These are phyloP conservation scores for Acromyrmex heyeri DNA, from an alignment of 1,140 invertebrate genomes.

Conservation along the genomic window DNA sequence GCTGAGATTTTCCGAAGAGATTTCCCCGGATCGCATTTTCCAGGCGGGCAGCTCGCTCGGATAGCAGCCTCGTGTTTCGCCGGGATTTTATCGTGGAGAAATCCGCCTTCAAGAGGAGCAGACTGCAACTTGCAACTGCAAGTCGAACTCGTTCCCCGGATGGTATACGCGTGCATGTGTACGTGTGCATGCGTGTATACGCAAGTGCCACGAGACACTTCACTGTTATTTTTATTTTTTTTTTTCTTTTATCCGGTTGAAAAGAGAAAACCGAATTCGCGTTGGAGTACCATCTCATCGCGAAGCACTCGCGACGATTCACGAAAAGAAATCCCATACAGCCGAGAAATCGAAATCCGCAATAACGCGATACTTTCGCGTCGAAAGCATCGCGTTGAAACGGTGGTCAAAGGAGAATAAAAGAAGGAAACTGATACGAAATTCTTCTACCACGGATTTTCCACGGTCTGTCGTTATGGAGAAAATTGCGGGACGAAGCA, in stretches of 20 bases:
- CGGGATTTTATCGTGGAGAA: conserved; percentile 70
- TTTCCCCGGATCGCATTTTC: conserved; percentile 73
- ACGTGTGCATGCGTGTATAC: not conserved
- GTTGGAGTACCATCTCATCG: not conserved
- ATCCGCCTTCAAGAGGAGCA: conserved; percentile 61
- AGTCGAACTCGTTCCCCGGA: not conserved
- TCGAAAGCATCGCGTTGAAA: not conserved
- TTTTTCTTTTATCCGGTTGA: not conserved
- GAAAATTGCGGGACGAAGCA: not conserved
- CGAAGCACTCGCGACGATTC: conserved; percentile 1
- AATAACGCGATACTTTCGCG: conserved; percentile 1
- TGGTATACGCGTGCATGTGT: not conserved
- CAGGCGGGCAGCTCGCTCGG: conserved; percentile 52
- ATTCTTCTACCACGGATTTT: not conserved
- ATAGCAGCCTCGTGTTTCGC: conserved; percentile 65
- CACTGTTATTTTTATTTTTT: not conserved
- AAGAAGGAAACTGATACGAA: not conserved
- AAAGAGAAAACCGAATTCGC: conserved; percentile 15
- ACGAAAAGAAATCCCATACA: not conserved
- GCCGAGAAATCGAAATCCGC: conserved; percentile 46
- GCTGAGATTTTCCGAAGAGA: conserved; percentile 66
- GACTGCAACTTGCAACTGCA: conserved; percentile 10
- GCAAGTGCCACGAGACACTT: conserved; percentile 54
- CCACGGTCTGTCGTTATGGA: not conserved
- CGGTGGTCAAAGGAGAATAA: not conserved